Percentiles rank a stretch among this genome's conserved stretches.
Evolutionary conservation across 1,140 invertebrate species (phyloP).

Genomic region (Coptotermes formosanus): DNA sequence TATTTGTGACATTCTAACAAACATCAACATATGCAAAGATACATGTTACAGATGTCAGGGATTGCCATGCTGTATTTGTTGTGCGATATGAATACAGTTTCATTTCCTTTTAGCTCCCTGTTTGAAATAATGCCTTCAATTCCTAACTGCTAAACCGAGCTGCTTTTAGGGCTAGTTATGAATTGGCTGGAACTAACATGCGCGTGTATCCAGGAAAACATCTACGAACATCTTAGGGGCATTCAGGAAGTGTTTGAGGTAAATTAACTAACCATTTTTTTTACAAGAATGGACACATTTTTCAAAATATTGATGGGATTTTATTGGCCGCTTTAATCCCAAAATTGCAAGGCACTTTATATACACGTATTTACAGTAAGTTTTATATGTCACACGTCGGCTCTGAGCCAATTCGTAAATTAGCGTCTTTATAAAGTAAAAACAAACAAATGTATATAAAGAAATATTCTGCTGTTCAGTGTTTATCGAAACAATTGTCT

Average conservation of each 20-base stretch:
- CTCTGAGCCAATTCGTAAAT: background rate
- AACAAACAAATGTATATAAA: background rate
- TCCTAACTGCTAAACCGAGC: background rate
- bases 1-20: background rate
- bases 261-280: background rate
- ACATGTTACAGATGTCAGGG: background rate
- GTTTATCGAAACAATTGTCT: background rate
- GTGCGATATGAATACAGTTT: background rate
- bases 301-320: conserved; percentile 6
- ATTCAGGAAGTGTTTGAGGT: background rate
- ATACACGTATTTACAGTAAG: background rate
- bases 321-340: conserved; percentile 22
- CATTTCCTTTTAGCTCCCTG: background rate
- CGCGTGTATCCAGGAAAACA: background rate
- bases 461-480: background rate
- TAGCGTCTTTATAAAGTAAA: background rate
- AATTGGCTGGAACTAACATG: too few species aligned
- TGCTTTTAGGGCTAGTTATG: too few species aligned
- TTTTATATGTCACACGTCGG: background rate
- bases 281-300: background rate
- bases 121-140: background rate
- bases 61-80: background rate
- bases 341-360: conserved; percentile 26
- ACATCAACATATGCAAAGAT: background rate
- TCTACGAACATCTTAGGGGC: background rate